Evolutionary conservation across 2,797 vertebrate species (phyloP).

Genomic region (Pyrocephalus nanus): DNA sequence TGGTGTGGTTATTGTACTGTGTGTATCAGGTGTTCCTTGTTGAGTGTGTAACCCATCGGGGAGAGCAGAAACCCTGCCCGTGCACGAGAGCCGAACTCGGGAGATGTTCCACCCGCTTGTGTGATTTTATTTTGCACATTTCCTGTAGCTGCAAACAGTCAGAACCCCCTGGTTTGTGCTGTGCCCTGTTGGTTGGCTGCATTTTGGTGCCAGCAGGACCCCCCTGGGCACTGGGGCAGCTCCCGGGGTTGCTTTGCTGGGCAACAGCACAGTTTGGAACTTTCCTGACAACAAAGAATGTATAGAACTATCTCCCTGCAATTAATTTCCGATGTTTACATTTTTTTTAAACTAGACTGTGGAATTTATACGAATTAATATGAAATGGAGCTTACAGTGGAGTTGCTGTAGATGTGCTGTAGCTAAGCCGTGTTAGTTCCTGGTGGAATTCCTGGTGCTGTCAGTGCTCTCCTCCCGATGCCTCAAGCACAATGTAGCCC

Average conservation of each 20-base stretch:
- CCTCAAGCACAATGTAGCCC: constrained; percentile 64
- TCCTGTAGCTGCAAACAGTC: constrained; percentile 57
- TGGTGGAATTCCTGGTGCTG: constrained; percentile 57
- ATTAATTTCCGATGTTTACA: constrained; percentile 85
- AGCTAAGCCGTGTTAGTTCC: constrained; percentile 68
- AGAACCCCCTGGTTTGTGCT: constrained; percentile 52
- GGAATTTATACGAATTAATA: constrained; percentile 77
- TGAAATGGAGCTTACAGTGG: constrained; percentile 71
- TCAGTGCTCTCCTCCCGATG: constrained; percentile 28
- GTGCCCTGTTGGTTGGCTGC: background rate
- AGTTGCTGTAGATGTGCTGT: constrained; percentile 67
- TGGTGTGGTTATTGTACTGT: constrained; percentile 68
- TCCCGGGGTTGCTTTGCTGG: constrained; percentile 33
- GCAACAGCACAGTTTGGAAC: constrained; percentile 46
- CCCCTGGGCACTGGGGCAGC: background rate
- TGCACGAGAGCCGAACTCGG: constrained; percentile 47
- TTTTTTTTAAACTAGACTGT: constrained; percentile 83
- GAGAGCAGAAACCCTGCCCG: constrained; percentile 42
- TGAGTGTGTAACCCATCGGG: constrained; percentile 61
- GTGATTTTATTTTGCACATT: constrained; percentile 70
- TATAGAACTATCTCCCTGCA: constrained; percentile 78
- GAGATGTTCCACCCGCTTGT: constrained; percentile 36
- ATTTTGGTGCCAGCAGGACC: background rate
- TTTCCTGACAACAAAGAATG: constrained; percentile 83
- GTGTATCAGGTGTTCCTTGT: constrained; percentile 70